Conservation (phyloP, 2,888 invertebrate species). For the Rhodophaea formosa region DNA sequence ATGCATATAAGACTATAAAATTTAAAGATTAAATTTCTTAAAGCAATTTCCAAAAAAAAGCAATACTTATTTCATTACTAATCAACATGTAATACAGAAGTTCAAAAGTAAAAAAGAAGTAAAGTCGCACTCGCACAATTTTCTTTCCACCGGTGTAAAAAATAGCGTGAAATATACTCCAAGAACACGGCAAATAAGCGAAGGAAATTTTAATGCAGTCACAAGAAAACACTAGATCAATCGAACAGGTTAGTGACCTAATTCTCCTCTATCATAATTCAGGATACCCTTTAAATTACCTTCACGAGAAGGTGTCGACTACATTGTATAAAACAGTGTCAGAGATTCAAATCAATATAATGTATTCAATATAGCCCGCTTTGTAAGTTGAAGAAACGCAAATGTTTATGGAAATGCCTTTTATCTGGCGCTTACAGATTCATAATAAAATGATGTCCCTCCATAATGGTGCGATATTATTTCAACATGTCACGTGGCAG, state of each 20-base stretch:
- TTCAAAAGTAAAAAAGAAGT: no score
- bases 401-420: constrained; percentile 53
- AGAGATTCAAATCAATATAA: constrained; percentile 17
- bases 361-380: constrained; percentile 38
- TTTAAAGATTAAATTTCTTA: no score
- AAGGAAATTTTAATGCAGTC: neutral
- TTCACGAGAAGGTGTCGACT: constrained; percentile 2
- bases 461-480: constrained; percentile 50
- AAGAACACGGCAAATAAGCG: neutral
- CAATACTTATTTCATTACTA: no score
- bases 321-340: constrained; percentile 4
- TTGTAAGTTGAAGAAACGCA: constrained; percentile 42
- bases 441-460: constrained; percentile 65
- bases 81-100: no score
- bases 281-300: constrained; percentile 11
- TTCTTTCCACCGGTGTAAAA: no score
- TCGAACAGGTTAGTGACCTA: constrained; percentile 13
- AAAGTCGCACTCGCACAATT: no score
- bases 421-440: constrained; percentile 57
- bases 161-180: neutral
- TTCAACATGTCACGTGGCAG: constrained; percentile 53
- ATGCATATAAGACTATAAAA: no score
- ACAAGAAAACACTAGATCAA: constrained; percentile 9
- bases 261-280: constrained; percentile 12
- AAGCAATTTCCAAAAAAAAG: no score